A percentile compares a stretch with the other conserved stretches of the same genome.
These are phyloP conservation scores for Otolemur crassicaudatus DNA, from an alignment of 2,797 vertebrate genomes.

Conservation along the genomic window DNA sequence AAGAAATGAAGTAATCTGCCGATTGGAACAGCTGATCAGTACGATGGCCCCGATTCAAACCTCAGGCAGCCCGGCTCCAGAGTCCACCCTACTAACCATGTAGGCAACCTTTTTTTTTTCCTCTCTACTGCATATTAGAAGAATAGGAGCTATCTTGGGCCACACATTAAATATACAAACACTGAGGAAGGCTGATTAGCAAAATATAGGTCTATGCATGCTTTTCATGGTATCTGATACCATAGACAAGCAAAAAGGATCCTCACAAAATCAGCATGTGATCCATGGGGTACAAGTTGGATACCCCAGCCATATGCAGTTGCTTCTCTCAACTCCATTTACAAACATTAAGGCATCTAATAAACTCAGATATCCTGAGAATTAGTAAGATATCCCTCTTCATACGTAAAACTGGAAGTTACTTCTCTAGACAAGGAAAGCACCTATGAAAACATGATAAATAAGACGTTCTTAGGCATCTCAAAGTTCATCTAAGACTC, in stretches of 20 bases:
- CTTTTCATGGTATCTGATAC: too few species aligned
- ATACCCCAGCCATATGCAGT: too few species aligned
- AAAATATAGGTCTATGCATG: too few species aligned
- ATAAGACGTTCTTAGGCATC: background rate
- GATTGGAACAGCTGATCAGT: background rate
- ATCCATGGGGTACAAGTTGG: too few species aligned
- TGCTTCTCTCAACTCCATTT: background rate
- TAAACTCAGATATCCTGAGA: background rate
- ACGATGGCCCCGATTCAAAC: background rate
- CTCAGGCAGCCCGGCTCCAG: background rate
- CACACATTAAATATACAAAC: too few species aligned
- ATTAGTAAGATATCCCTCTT: background rate
- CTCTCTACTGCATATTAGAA: too few species aligned
- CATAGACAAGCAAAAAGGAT: too few species aligned
- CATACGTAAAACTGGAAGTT: background rate
- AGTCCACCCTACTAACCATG: background rate
- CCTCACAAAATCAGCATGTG: too few species aligned
- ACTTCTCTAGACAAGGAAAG: background rate
- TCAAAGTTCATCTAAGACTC: background rate
- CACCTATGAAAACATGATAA: background rate
- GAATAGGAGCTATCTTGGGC: too few species aligned
- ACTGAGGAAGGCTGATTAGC: too few species aligned
- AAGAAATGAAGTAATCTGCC: background rate
- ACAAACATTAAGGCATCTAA: background rate
- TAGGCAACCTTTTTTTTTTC: too few species aligned